Evolutionary conservation across 1,140 invertebrate species (phyloP).

Genomic region (Eumaeus atala): DNA sequence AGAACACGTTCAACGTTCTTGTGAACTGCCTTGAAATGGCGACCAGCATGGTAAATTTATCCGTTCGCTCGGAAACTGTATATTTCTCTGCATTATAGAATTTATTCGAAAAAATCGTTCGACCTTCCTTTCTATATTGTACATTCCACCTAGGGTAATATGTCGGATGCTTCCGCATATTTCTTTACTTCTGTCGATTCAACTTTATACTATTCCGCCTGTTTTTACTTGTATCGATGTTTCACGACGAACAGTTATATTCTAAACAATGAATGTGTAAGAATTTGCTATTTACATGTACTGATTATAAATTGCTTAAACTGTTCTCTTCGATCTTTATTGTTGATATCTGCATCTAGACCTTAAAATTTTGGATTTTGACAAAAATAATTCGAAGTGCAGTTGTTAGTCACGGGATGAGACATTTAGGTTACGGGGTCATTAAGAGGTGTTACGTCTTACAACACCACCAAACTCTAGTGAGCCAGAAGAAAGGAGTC

Average conservation of each 20-base stretch:
- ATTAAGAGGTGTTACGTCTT: constrained; percentile 35
- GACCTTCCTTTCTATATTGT: constrained; percentile 25
- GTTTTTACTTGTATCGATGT: background rate
- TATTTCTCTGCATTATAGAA: constrained; percentile 26
- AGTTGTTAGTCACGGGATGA: constrained; percentile 64
- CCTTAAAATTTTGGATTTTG: background rate
- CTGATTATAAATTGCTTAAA: background rate
- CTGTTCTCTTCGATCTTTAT: background rate
- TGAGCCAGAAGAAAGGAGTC: constrained; percentile 46
- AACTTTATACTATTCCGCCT: constrained; percentile 15
- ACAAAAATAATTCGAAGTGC: constrained; percentile 14
- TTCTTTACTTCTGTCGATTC: background rate
- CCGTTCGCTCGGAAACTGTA: constrained; percentile 47
- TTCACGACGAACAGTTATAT: no score
- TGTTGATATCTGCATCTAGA: background rate
- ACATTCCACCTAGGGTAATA: background rate
- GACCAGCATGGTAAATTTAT: constrained; percentile 47
- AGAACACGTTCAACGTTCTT: constrained; percentile 51
- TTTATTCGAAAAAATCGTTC: constrained; percentile 19
- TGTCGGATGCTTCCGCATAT: constrained; percentile 5
- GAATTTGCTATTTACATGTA: no score
- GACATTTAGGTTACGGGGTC: constrained; percentile 45
- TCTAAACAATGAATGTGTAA: no score
- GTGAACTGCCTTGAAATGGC: constrained; percentile 65
- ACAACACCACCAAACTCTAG: constrained; percentile 50